A percentile compares a stretch with the other conserved stretches of the same genome.
phyloP scores from a whole-genome alignment of 2,113 vertebrate species.

The Hiodon tergisus region DNA sequence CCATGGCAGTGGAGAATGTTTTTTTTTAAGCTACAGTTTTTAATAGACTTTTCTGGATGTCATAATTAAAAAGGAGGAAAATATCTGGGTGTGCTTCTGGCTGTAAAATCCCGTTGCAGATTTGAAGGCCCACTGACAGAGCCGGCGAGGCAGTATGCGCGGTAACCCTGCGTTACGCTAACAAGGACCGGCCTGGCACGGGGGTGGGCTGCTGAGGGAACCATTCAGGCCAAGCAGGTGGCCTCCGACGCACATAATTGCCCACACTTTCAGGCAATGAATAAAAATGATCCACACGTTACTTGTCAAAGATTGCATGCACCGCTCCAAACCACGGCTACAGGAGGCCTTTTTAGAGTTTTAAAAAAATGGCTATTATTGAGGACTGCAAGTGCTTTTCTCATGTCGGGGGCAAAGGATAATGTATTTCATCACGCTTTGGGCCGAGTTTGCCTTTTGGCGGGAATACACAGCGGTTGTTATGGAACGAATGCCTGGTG shows the following conservation, averaged over 20 bases:
- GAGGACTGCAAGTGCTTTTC: constrained; percentile 83
- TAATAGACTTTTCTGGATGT: too few species aligned
- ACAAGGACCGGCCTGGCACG: too few species aligned
- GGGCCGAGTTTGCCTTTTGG: constrained; percentile 37
- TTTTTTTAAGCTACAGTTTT: too few species aligned
- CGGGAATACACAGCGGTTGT: constrained; percentile 4
- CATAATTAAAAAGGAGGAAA: too few species aligned
- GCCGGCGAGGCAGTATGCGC: too few species aligned
- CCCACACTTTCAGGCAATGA: constrained; percentile 99
- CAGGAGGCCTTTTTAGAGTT: constrained; percentile 97
- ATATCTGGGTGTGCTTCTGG: too few species aligned
- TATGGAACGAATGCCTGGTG: constrained; percentile 36
- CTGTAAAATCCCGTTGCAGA: too few species aligned
- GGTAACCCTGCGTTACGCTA: too few species aligned
- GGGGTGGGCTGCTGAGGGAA: constrained; percentile 67
- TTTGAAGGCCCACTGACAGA: too few species aligned
- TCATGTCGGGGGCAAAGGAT: constrained; percentile 60
- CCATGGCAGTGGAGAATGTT: too few species aligned
- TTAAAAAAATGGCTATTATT: constrained; percentile 93
- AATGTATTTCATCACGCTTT: constrained; percentile 70
- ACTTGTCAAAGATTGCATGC: constrained; percentile 99
- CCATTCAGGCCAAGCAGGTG: constrained; percentile 99
- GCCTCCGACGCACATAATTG: constrained; percentile 99
- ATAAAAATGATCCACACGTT: constrained; percentile 99
- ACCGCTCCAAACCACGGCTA: constrained; percentile 98